phyloP scores from a whole-genome alignment of 2,113 vertebrate genomes.

The Gracilinanus agilis region DNA sequence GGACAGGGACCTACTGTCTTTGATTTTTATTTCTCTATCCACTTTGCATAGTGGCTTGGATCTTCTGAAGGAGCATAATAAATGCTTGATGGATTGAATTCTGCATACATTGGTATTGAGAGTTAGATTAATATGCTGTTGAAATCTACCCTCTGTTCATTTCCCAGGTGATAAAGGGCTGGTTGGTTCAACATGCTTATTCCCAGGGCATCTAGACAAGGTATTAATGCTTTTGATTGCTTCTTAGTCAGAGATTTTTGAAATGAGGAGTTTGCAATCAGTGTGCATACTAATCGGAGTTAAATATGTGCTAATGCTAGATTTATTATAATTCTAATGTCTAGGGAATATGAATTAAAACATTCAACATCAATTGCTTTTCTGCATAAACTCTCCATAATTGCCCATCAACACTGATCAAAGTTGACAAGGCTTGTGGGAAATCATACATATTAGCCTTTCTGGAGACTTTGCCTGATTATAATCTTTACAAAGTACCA shows the following conservation, averaged over 20 bases:
- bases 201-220: background rate
- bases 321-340: conserved; percentile 19
- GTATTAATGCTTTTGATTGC: background rate
- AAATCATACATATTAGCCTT: background rate
- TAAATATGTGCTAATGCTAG: conserved; percentile 2
- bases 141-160: background rate
- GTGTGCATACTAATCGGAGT: background rate
- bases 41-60: background rate
- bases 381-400: background rate
- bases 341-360: background rate
- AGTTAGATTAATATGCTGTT: background rate
- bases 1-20: background rate
- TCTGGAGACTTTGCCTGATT: conserved; percentile 19
- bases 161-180: conserved; percentile 25
- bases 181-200: conserved; percentile 15
- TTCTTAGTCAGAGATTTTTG: conserved; percentile 30
- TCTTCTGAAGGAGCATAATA: background rate
- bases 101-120: background rate
- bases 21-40: background rate
- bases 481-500: background rate
- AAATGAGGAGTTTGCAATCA: conserved; percentile 37
- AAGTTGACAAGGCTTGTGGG: conserved; percentile 3
- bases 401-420: background rate
- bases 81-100: background rate
- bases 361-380: background rate